phyloP scores from a whole-genome alignment of 2,113 vertebrate genomes.

The Recurvirostra avosetta region DNA sequence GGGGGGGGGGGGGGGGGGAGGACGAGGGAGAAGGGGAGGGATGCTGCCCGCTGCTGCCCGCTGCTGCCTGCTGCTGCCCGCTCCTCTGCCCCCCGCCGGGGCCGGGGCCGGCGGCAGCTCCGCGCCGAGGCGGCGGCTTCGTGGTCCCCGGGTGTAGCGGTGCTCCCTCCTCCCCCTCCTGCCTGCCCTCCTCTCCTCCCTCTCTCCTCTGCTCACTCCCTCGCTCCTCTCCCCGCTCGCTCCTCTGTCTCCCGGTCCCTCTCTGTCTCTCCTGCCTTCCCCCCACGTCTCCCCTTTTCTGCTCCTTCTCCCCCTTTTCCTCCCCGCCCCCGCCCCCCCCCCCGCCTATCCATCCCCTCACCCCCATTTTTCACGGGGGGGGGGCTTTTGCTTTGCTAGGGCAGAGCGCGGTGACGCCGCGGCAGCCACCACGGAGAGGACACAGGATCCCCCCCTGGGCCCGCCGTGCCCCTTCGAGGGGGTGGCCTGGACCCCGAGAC shows the following conservation, averaged over 20 bases:
- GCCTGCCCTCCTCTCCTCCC: slow-evolving; percentile 16
- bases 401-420: slow-evolving; percentile 25
- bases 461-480: slow-evolving; percentile 70
- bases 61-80: not conserved
- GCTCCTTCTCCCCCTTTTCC: not conserved
- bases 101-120: not conserved
- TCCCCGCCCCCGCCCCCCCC: not conserved
- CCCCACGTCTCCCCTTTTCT: not conserved
- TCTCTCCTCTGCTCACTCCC: not conserved
- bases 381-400: not conserved
- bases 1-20: not conserved
- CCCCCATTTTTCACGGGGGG: not conserved
- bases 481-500: slow-evolving; percentile 74
- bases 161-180: slow-evolving; percentile 9
- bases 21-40: not conserved
- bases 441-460: slow-evolving; percentile 72
- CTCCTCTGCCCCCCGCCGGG: not conserved
- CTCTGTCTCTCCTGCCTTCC: not conserved
- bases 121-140: not conserved
- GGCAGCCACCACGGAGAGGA: slow-evolving; percentile 76
- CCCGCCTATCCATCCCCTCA: not conserved
- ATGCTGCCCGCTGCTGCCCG: not conserved
- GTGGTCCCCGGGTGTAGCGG: not conserved
- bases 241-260: not conserved
- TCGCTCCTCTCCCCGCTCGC: not conserved